A percentile compares a stretch with the other conserved stretches of the same genome.
Conservation (phyloP, 2,888 invertebrate species). For the Lithosia quadra region DNA sequence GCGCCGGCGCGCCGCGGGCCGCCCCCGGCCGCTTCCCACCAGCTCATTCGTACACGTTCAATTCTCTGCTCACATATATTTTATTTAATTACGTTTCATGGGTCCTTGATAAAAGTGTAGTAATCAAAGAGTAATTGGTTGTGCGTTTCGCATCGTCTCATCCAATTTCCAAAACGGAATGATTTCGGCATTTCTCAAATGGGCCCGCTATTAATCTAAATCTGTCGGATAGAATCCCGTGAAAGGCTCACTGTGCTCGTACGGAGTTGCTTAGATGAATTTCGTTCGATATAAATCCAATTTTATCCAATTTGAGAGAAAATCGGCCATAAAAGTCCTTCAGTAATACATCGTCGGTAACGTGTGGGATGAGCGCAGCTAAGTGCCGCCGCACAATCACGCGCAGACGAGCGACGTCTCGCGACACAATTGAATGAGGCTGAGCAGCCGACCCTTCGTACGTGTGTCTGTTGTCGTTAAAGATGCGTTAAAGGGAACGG, state of each 20-base stretch:
- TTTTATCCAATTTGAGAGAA: conserved; percentile 37
- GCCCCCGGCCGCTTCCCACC: not conserved
- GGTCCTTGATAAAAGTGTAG: too few relatives aligned
- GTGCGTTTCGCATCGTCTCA: not conserved
- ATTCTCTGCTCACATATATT: not conserved
- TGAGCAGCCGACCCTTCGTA: conserved; percentile 30
- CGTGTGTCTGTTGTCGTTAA: conserved; percentile 29
- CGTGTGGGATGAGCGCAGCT: not conserved
- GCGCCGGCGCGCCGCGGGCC: not conserved
- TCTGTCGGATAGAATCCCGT: not conserved
- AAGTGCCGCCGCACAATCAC: not conserved
- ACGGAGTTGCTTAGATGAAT: conserved; percentile 6
- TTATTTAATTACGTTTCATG: not conserved
- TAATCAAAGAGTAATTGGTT: not conserved
- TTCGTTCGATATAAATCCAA: conserved; percentile 39
- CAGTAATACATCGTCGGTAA: conserved; percentile 32
- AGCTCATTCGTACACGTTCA: not conserved
- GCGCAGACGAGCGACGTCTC: not conserved
- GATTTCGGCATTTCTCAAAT: not conserved
- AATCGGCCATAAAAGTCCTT: conserved; percentile 44
- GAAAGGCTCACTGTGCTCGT: not conserved
- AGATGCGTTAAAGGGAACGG: conserved; percentile 36
- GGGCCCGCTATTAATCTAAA: not conserved
- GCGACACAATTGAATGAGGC: conserved; percentile 38
- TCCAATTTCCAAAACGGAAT: not conserved